A percentile compares a stretch with the other conserved stretches of the same genome.
Conservation (phyloP, 2,797 vertebrate genomes). For the Apodemus agrarius region DNA sequence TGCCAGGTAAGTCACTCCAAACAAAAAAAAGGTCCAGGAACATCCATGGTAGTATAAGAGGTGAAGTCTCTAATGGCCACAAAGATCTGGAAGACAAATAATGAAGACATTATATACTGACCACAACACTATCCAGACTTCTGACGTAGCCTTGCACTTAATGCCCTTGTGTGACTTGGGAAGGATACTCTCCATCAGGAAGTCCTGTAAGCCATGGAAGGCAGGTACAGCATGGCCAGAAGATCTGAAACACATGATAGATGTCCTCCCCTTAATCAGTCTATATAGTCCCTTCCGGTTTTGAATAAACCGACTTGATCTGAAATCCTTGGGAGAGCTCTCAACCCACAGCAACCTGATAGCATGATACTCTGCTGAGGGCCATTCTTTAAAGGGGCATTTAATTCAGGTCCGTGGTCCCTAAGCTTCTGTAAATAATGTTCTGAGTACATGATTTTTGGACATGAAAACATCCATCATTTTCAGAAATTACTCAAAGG, state of each 20-base stretch:
- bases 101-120: neutral
- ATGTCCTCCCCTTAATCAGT: neutral
- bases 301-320: slow-evolving; percentile 44
- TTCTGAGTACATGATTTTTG: neutral
- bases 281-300: neutral
- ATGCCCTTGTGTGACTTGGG: neutral
- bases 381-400: neutral
- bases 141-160: neutral
- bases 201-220: slow-evolving; percentile 18
- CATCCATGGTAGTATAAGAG: neutral
- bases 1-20: neutral
- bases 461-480: neutral
- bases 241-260: neutral
- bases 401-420: neutral
- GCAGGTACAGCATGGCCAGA: neutral
- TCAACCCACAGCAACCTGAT: neutral
- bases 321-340: neutral
- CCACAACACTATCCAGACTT: neutral
- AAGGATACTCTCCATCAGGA: neutral
- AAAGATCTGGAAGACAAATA: neutral
- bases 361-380: neutral
- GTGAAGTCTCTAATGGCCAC: neutral
- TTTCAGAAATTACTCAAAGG: slow-evolving; percentile 41
- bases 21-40: slow-evolving; percentile 1
- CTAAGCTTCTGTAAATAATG: neutral